Base-by-base conservation (phyloP, 64 coral and sea anemone species). In the Acropora yongei region DNA sequence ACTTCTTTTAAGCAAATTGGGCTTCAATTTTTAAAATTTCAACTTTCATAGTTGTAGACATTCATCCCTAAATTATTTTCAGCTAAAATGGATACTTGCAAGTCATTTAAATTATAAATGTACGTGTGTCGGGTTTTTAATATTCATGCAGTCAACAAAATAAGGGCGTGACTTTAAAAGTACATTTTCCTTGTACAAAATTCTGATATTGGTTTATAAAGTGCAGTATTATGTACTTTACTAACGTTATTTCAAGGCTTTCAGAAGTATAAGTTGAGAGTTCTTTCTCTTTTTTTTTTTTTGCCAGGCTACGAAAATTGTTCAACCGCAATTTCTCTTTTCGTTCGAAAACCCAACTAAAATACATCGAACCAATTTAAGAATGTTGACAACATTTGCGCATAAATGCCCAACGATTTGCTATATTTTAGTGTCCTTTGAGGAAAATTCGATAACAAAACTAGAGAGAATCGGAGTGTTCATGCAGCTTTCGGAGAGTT, bases 31-130 rank as follows among this genome's bases (percentile, higher is more conserved):
- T 30, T 30, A 30, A 30, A 30, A 30, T 30, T 30, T 30, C 30
- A 30, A 30, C 10, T 55, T 10, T 10, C 5, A 55, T 5, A 55
- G 10, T 7, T 55, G 17, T 57, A 49, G 43, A 47, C 14, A 7
- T 16, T 55, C 51, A 10, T 10, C 51, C 10, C 51, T 55, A 7
- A 10, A 55, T 30, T 30, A 55, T 7, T 5, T 10, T 55, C 10
- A 10, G 3, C 51, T 7, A 1, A 67, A 43, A 8, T 67, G 12
- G 7, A 40, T 44, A 48, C 72, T 85, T 47, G 66, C 65, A 71
- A 68, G 46, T 45, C 41, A 14, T 42, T 83, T 81, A 61, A 83
- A 85, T 72, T 49, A 49, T 72, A 71, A 85, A 72, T 72, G 16
- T n/a, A n/a, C n/a, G n/a, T 85, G 63, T 85, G 82, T 61, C 44